Percentiles rank a stretch among this genome's conserved stretches.
phyloP scores from a whole-genome alignment of 1,140 invertebrate species.

The Zaprionus inermis region DNA sequence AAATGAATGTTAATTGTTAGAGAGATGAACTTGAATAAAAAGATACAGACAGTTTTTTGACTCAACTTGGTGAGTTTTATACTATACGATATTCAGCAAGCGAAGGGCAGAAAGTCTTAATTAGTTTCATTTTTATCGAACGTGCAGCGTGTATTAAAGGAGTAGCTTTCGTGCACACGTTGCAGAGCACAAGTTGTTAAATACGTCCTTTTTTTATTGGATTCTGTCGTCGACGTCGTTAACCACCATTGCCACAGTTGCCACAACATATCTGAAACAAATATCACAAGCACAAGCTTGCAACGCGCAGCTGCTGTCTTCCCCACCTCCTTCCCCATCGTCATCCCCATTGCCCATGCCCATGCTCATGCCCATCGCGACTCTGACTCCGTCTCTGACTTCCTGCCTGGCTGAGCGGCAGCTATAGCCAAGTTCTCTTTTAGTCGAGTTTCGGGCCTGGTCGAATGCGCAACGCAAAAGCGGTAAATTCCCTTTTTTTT shows the following conservation, averaged over 20 bases:
- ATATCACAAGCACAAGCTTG: conserved; percentile 36
- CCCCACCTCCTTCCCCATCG: conserved; percentile 5
- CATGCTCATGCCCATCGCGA: neutral
- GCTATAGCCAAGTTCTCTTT: conserved; percentile 41
- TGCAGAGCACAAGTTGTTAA: conserved; percentile 14
- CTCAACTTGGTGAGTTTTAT: neutral
- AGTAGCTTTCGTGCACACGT: conserved; percentile 6
- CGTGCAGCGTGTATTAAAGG: neutral
- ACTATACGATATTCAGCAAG: neutral
- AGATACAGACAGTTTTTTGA: neutral
- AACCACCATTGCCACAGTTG: neutral
- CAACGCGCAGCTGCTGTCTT: conserved; percentile 49
- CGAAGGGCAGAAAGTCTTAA: conserved; percentile 2
- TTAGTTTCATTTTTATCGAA: neutral
- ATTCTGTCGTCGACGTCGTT: neutral
- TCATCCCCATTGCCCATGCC: conserved; percentile 2
- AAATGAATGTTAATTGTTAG: neutral
- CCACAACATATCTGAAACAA: conserved; percentile 37
- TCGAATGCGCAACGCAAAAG: conserved; percentile 46
- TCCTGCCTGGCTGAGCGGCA: conserved; percentile 2
- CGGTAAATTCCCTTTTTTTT: conserved; percentile 30
- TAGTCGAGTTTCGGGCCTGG: conserved; percentile 57
- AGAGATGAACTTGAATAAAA: conserved; percentile 8
- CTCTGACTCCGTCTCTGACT: conserved; percentile 7
- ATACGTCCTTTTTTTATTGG: conserved; percentile 14